Evolutionary conservation across 2,888 invertebrate species (phyloP), one percentile per base, ranked within the genome.

Genomic region (Sarcophaga subvicina): DNA sequence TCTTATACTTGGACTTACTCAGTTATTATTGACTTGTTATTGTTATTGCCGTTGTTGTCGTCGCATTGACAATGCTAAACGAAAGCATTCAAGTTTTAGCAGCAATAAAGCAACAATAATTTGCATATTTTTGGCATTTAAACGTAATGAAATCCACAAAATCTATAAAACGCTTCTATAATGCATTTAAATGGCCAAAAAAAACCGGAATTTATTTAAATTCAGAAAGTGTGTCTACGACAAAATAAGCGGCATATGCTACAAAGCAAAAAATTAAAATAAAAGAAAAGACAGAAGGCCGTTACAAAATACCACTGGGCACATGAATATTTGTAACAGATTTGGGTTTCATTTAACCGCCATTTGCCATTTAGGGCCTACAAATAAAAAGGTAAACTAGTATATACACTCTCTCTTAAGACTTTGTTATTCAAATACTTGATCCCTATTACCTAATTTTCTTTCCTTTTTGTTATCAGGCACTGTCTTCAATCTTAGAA

Each of bases 111-210:
- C 59, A 47, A 72, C 72, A 77, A 83, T 83, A 77, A 83, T 83
- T 77, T 83, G 82, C 82, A 83, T 83, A 83, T 77, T 78, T 77
- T 77, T 66, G 77, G 77, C 72, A 83, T 77, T 83, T 78, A 62
- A 72, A 59, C 37, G 25, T 22, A 69, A 69, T n/a, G 60, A 76
- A 77, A 82, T 75, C 69, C 69, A n/a, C 67, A 63, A 81, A 77
- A 82, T 82, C 76, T 82, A 82, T 71, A 64, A 77, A 71, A 75
- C 54, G 64, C 71, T 77, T 77, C 71, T 71, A 76, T 66, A 76
- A 66, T 66, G 54, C 49, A 71, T 71, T 82, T 76, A 82, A 82
- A 71, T 64, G 70, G 10, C 45, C 81, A 60, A 76, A 76, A 70
- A 73, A 6, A 22, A 22, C 22, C 62, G 22, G 17, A 70, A 63